A percentile compares a stretch with the other conserved stretches of the same genome.
phyloP scores from a whole-genome alignment of 2,797 vertebrate species.

The Eleutherodactylus coqui region DNA sequence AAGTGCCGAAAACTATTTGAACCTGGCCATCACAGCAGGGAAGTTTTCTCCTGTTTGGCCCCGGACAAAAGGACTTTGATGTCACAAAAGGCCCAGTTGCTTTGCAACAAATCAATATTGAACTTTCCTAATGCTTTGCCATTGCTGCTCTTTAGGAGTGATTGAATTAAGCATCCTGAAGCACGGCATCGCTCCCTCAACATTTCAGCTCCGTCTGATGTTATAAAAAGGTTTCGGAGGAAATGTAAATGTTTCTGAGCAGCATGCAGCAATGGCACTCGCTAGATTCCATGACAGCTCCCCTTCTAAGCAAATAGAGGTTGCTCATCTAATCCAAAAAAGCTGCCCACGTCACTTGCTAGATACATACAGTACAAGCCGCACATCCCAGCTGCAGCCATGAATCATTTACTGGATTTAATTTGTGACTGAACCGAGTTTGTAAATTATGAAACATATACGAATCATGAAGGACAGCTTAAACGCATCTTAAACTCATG shows the following conservation, averaged over 20 bases:
- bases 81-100: conserved; percentile 26
- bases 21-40: not conserved
- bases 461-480: not conserved
- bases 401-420: conserved; percentile 14
- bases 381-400: conserved; percentile 13
- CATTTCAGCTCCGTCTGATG: not conserved
- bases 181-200: not conserved
- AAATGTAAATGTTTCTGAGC: conserved; percentile 9
- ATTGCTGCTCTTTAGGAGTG: not conserved
- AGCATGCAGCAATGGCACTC: not conserved
- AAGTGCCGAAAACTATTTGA: not conserved
- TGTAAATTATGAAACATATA: conserved; percentile 21
- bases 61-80: conserved; percentile 12
- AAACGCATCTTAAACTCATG: not conserved
- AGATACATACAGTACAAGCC: not conserved
- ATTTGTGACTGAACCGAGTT: conserved; percentile 10
- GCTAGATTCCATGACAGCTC: not conserved
- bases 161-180: not conserved
- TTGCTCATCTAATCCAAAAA: conserved; percentile 2
- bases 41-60: conserved; percentile 6
- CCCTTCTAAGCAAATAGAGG: not conserved
- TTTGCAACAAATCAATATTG: conserved; percentile 59
- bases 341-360: not conserved
- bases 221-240: not conserved
- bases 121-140: conserved; percentile 52